Base-by-base conservation (phyloP, 2,797 vertebrate genomes). In the Eulemur coronatus region DNA sequence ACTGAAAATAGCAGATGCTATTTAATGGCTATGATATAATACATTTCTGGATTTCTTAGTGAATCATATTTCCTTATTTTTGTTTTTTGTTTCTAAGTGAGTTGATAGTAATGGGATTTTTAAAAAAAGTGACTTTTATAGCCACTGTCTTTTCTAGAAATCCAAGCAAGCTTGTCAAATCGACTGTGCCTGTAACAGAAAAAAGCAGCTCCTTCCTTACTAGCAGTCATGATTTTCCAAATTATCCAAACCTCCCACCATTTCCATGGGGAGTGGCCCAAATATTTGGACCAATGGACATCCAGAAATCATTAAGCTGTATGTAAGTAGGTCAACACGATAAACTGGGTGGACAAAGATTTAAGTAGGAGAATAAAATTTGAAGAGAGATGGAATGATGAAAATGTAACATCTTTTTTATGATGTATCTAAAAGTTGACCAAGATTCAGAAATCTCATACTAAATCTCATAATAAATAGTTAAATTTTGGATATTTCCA, bases 131-230 rank as follows among this genome's bases (percentile, higher is more conserved):
- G 38, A 80, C 30, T 90, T 93, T 96, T 72, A 52, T 84, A 92
- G 63, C 33, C 7, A 75, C 0, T 5, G 2, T 82, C 5, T 79
- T 85, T 89, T 63, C 17, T 18, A 85, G 72, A 92, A 95, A 92
- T 91, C 89, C 35, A 81, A 41, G 38, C 48, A 95, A 82, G 24
- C 17, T 92, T 88, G 7, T 76, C 20, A 93, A 93, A 86, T 43
- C 65, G 55, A 57, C 55, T 57, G 26, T 76, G 9, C 17, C 8
- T 84, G 0, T 70, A 73, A 78, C 4, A 70, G 17, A 84, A 91
- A 63, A 61, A 67, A 80, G 2, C 5, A 76, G 2, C 5, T 46
- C 9, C 8, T 76, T 86, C 15, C 41, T 0, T 73, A n/a, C 28
- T 48, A 33, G 79, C 38, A 15, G 3, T 50, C 5, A 52, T 57